Evolutionary conservation across 2,888 invertebrate species (phyloP), one percentile per base, ranked within the genome.

Genomic region (Diogma glabrata): DNA sequence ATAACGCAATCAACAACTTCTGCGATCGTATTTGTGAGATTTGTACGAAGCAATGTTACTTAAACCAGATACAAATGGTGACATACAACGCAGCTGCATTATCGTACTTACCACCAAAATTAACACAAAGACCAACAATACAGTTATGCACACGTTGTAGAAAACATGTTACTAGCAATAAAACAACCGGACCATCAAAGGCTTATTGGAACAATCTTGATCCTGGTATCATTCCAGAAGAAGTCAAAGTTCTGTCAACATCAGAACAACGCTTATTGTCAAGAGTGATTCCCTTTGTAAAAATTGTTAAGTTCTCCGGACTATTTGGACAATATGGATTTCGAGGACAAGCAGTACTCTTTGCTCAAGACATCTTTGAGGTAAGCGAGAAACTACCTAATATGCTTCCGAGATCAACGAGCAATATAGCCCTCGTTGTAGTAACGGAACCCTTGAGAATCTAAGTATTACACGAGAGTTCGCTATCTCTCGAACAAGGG

Each of bases 321-420:
- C n/a, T n/a, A n/a, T n/a, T n/a, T n/a, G 57, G 57, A 5, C 55
- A 57, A 51, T 53, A 54, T 30, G 52, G 51, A 23, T 53, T 53
- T 24, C 26, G 47, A 23, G 53, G 56, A 2, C 57, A 57, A 49
- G 56, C 57, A n/a, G 51, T 54, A 8, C 33, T 56, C n/a, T 57
- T 53, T 30, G 55, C 52, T n/a, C 54, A 50, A n/a, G 54, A 57
- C 47, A 49, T 54, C 12, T 53, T 55, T 28, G 51, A 54, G 50
- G 30, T 53, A 12, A 53, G 10, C 20, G 51, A 51, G 38, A 51
- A 45, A 10, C 50, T 47, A 7, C 28, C 51, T 3, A 22, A 48
- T 2, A 38, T 48, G 20, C 20, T 53, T 3, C 51, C 51, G 8
- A 22, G 53, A 51, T n/a, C 48, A 3, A 33, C 19, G 3, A 28